Conservation (phyloP, 1,140 invertebrate species). For the Gerris buenoi region DNA sequence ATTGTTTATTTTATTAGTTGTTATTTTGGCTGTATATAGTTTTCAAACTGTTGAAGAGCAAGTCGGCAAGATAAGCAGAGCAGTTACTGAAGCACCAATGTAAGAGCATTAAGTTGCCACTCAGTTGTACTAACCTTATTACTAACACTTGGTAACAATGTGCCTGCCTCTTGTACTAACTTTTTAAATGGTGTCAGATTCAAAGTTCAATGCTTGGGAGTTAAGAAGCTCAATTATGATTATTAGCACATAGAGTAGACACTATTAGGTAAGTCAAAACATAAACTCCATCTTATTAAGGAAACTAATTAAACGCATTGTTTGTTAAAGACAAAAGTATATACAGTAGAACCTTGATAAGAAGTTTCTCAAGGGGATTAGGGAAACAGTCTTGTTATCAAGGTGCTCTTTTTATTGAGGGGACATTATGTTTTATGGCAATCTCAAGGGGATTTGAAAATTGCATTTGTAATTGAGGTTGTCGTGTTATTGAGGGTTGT, state of each 20-base stretch:
- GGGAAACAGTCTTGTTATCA: too few species aligned
- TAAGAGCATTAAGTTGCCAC: slow-evolving; percentile 30
- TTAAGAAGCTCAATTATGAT: not conserved
- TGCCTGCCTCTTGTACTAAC: not conserved
- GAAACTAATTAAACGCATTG: not conserved
- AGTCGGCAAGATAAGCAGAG: slow-evolving; percentile 56
- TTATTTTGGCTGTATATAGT: slow-evolving; percentile 34
- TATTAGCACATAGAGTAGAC: not conserved
- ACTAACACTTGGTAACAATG: not conserved
- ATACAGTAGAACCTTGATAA: too few species aligned
- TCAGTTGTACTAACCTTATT: not conserved
- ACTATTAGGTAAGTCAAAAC: not conserved
- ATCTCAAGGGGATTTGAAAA: too few species aligned
- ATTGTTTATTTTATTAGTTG: slow-evolving; percentile 7
- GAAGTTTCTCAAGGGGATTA: too few species aligned
- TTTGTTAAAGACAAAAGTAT: not conserved
- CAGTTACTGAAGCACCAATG: slow-evolving; percentile 53
- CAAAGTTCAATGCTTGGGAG: not conserved
- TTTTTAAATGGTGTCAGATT: not conserved
- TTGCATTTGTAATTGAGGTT: too few species aligned
- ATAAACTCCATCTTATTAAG: too few species aligned
- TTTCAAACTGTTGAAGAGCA: slow-evolving; percentile 67
- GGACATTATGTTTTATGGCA: too few species aligned
- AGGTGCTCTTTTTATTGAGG: too few species aligned
- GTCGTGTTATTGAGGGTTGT: too few species aligned